Base-by-base conservation (phyloP, 2,797 vertebrate genomes). In the Ctenosaura bakeri region DNA sequence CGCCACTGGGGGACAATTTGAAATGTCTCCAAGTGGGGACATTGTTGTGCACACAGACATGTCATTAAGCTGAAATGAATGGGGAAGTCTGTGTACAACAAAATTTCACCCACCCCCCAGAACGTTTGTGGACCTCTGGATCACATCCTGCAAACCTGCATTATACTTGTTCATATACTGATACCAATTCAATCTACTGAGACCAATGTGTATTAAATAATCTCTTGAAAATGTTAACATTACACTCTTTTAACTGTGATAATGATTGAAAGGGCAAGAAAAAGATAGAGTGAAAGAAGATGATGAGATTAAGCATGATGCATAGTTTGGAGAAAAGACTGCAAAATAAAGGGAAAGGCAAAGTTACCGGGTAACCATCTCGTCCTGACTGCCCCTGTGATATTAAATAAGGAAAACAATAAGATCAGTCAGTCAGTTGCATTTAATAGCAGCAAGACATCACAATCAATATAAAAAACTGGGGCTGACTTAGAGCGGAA, bases 351-450 rank as follows among this genome's bases (percentile, higher is more conserved):
- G 93, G 92, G 92, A 97, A 93, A 64, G 78, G 89, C 88, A 90
- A 97, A 97, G 92, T 99, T 99, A 99, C 99, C 99, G 99, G 99
- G 97, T 99, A 99, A 98, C 99, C 99, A 96, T 99, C 98, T 35
- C 98, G 98, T 98, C 99, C 99, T 97, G 98, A 97, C 96, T 98
- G 98, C 96, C 99, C 99, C 99, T 99, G 98, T 98, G 97, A 97
- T 97, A 98, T 98, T 98, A 98, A 97, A 96, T 95, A 93, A 95
- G 95, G 32, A 85, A 96, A 88, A 97, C 0, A 89, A 94, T 54
- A 93, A 90, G 62, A 95, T 95, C 94, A 96, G 96, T 97, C 94
- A 96, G 94, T 97, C 94, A 96, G 94, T 92, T 94, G 96, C 94
- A 96, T 93, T 93, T 74, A 78, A 12, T 0, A 77, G 93, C 92